A percentile compares a stretch with the other conserved stretches of the same genome.
Evolutionary conservation across 2,888 invertebrate genomes (phyloP).

Genomic region (Eupeodes latifasciatus): DNA sequence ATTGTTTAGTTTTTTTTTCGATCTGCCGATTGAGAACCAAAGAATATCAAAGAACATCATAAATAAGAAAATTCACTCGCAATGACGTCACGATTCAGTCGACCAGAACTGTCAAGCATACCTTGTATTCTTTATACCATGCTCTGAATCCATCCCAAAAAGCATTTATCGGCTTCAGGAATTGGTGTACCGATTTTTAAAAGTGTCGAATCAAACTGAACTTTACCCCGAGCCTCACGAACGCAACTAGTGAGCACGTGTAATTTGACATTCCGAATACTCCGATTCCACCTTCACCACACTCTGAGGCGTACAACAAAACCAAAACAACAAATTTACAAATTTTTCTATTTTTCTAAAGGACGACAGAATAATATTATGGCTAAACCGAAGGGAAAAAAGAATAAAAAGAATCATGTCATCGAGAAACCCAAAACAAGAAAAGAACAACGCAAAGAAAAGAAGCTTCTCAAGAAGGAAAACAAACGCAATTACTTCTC

Average conservation of each 20-base stretch:
- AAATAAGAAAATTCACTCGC: too few relatives aligned
- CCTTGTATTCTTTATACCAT: too few relatives aligned
- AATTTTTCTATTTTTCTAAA: neutral
- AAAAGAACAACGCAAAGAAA: constrained; percentile 90
- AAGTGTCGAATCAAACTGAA: too few relatives aligned
- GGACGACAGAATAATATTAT: constrained; percentile 21
- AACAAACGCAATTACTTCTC: constrained; percentile 82
- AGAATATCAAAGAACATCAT: too few relatives aligned
- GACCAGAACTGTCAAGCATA: too few relatives aligned
- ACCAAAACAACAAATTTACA: constrained; percentile 3
- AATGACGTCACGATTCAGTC: too few relatives aligned
- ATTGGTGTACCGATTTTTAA: too few relatives aligned
- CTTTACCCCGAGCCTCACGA: neutral
- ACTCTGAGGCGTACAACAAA: neutral
- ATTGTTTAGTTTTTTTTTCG: too few relatives aligned
- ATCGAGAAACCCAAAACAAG: constrained; percentile 84
- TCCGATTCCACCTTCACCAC: neutral
- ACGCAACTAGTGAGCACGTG: constrained; percentile 34
- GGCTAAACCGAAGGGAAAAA: constrained; percentile 70
- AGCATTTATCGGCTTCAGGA: too few relatives aligned
- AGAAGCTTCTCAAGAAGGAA: constrained; percentile 89
- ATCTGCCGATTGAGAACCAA: too few relatives aligned
- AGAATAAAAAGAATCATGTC: constrained; percentile 64
- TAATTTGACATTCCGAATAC: constrained; percentile 27
- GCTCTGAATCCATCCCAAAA: too few relatives aligned